A percentile compares a stretch with the other conserved stretches of the same genome.
Evolutionary conservation across 2,113 vertebrate species (phyloP).

Genomic region (Ptilonorhynchus violaceus): DNA sequence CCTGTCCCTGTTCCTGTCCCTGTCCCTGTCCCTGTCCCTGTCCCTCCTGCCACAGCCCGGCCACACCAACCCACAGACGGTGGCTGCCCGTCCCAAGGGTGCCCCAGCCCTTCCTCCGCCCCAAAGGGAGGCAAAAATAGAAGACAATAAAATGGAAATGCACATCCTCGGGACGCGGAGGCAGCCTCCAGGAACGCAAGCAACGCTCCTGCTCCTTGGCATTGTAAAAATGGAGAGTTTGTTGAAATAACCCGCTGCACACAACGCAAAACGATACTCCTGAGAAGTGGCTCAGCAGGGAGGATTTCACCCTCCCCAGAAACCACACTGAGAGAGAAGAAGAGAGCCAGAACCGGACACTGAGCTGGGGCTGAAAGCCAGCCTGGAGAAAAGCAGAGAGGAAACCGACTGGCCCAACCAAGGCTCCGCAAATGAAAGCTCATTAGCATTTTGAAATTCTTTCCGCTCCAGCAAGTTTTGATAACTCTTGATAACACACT

Average conservation of each 20-base stretch:
- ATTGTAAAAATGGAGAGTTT: neutral
- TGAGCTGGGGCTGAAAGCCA: neutral
- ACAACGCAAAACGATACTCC: neutral
- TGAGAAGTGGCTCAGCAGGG: neutral
- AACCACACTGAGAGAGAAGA: neutral
- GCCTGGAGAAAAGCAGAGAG: neutral
- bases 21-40: neutral
- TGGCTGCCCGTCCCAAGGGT: neutral
- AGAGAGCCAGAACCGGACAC: neutral
- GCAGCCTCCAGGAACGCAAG: neutral
- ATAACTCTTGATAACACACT: conserved; percentile 5
- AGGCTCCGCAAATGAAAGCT: neutral
- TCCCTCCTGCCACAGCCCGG: neutral
- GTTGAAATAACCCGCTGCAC: neutral
- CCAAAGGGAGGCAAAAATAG: conserved; percentile 19
- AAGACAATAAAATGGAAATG: conserved; percentile 27
- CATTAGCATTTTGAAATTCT: conserved; percentile 2
- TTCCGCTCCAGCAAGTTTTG: conserved; percentile 2
- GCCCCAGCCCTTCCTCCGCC: conserved; percentile 32
- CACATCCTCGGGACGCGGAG: neutral
- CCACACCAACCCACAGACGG: neutral
- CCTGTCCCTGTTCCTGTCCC: too few relatives aligned
- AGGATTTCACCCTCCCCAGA: neutral
- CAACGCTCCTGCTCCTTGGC: neutral
- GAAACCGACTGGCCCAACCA: neutral